A percentile compares a stretch with the other conserved stretches of the same genome.
phyloP scores from a whole-genome alignment of 2,113 vertebrate species.

The Arvicanthis niloticus region DNA sequence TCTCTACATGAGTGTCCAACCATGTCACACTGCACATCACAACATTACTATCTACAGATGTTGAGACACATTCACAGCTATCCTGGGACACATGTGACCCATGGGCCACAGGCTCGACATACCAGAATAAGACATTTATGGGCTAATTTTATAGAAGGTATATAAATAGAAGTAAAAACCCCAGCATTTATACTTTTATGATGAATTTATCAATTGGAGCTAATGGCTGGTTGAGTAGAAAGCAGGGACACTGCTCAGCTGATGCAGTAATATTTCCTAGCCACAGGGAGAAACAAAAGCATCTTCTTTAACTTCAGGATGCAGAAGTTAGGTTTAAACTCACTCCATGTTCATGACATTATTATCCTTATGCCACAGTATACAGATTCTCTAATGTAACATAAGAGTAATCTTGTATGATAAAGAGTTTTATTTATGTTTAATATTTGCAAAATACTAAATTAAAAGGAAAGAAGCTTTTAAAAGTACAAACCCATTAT shows the following conservation, averaged over 20 bases:
- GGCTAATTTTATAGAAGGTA: not conserved
- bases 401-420: constrained; percentile 3
- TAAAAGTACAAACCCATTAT: not conserved
- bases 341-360: not conserved
- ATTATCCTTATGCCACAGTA: not conserved
- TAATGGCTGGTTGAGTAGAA: not conserved
- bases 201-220: constrained; percentile 1
- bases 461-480: not conserved
- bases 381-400: not conserved
- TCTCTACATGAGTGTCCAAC: not conserved
- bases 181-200: constrained; percentile 7
- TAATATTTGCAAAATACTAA: constrained; percentile 47
- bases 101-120: not conserved
- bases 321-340: not conserved
- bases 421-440: not conserved
- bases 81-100: not conserved
- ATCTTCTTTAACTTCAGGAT: not conserved
- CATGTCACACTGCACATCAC: not conserved
- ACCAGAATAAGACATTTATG: not conserved
- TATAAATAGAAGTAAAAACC: not conserved
- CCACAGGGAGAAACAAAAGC: not conserved
- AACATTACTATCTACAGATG: not conserved
- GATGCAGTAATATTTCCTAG: not conserved
- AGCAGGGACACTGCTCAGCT: not conserved
- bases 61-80: not conserved